Conservation (phyloP, 2,797 vertebrate species). For the Syndactyla subalaris region DNA sequence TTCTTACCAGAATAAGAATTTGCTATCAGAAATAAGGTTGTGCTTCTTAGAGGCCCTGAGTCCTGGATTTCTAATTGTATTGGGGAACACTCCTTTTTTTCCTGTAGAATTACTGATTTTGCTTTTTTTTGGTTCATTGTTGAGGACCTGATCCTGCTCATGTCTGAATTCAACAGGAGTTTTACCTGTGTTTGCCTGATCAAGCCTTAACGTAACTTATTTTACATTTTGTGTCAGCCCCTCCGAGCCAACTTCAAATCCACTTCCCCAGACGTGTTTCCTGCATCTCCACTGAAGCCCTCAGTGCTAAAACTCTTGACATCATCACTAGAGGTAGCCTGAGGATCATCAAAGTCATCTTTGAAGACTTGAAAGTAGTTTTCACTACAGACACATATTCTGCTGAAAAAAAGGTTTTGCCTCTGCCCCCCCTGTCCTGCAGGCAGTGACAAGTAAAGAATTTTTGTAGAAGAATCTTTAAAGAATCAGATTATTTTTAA, state of each 20-base stretch:
- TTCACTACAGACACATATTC: conserved; percentile 26
- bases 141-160: background rate
- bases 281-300: background rate
- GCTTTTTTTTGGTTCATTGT: background rate
- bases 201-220: background rate
- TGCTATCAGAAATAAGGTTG: background rate
- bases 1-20: background rate
- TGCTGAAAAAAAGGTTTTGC: conserved; percentile 1
- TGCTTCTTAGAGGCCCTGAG: background rate
- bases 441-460: background rate
- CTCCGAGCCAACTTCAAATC: conserved; percentile 11
- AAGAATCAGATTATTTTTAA: conserved; percentile 1
- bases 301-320: conserved; percentile 6
- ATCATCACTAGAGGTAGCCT: conserved; percentile 19
- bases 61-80: background rate
- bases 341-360: background rate
- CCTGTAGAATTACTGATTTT: background rate
- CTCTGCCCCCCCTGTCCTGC: background rate
- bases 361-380: conserved; percentile 38
- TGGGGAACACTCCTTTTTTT: background rate
- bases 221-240: background rate
- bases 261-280: background rate
- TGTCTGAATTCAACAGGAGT: background rate
- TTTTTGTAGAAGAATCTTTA: background rate
- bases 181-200: background rate